phyloP scores from a whole-genome alignment of 2,888 invertebrate species.

The Caenorhabditis imperialis region DNA sequence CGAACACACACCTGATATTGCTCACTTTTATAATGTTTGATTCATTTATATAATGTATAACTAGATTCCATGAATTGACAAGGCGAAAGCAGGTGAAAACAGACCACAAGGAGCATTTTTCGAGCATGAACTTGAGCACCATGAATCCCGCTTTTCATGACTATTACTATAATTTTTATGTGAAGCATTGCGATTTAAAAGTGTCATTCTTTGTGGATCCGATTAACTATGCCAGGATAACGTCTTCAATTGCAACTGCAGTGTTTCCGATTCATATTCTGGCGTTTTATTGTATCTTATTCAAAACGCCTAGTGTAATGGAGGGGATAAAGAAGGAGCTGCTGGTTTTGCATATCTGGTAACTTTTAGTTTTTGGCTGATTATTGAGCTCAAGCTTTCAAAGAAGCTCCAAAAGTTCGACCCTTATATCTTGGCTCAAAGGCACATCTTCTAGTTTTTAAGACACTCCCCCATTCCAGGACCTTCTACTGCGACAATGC shows the following conservation, averaged over 20 bases:
- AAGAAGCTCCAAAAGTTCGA: no score
- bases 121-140: conserved; percentile 5
- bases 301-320: conserved; percentile 15
- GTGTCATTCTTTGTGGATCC: conserved; percentile 11
- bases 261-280: conserved; percentile 23
- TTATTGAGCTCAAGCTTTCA: no score
- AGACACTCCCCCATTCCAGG: conserved; percentile 1
- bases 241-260: conserved; percentile 15
- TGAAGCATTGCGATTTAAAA: background rate
- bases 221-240: conserved; percentile 6
- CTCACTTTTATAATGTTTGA: no score
- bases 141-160: conserved; percentile 11
- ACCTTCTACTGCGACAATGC: conserved; percentile 22
- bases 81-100: conserved; percentile 1
- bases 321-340: conserved; percentile 17
- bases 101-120: background rate
- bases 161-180: conserved; percentile 2
- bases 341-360: conserved; percentile 11
- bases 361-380: background rate
- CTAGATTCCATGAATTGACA: no score
- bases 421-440: no score
- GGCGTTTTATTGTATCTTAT: conserved; percentile 22
- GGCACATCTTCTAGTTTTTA: no score
- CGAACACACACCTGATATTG: no score
- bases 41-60: no score